Conservation (phyloP, 2,888 invertebrate species). For the Drosophila paranaensis region DNA sequence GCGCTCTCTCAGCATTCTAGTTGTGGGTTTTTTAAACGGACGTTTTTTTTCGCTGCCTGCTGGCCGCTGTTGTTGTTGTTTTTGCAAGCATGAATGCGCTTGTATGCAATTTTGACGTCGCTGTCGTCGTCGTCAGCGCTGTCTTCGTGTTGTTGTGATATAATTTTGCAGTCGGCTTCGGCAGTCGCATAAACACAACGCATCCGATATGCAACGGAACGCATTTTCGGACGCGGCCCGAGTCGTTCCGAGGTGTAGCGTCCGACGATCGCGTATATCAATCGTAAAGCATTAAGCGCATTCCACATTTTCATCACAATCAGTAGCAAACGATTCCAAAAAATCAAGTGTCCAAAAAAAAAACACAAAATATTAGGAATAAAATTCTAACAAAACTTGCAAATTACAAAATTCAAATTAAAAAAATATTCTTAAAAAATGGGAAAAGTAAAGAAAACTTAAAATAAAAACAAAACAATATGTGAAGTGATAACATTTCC, state of each 20-base stretch:
- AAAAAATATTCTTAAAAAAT: background rate
- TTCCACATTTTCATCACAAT: constrained; percentile 71
- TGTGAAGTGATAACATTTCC: constrained; percentile 21
- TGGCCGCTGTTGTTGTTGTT: constrained; percentile 22
- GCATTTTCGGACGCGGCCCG: constrained; percentile 86
- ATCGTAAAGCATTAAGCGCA: constrained; percentile 83
- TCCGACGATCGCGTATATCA: constrained; percentile 85
- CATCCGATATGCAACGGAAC: constrained; percentile 86
- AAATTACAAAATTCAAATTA: constrained; percentile 1
- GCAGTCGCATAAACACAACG: constrained; percentile 85
- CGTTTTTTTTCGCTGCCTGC: background rate
- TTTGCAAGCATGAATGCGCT: constrained; percentile 70
- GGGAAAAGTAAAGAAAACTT: constrained; percentile 1
- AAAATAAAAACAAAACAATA: background rate
- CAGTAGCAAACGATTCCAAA: constrained; percentile 44
- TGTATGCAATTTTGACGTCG: constrained; percentile 71
- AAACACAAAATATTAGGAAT: background rate
- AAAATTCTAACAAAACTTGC: constrained; percentile 13
- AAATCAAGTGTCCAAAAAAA: constrained; percentile 20
- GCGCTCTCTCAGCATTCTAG: constrained; percentile 65
- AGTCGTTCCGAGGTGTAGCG: constrained; percentile 85
- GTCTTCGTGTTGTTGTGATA: constrained; percentile 83
- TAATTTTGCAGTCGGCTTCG: constrained; percentile 83
- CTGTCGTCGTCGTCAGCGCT: constrained; percentile 58
- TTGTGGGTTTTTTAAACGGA: constrained; percentile 36